These are phyloP conservation scores for Tinamus guttatus DNA, from an alignment of 2,113 vertebrate genomes.

Conservation along the genomic window DNA sequence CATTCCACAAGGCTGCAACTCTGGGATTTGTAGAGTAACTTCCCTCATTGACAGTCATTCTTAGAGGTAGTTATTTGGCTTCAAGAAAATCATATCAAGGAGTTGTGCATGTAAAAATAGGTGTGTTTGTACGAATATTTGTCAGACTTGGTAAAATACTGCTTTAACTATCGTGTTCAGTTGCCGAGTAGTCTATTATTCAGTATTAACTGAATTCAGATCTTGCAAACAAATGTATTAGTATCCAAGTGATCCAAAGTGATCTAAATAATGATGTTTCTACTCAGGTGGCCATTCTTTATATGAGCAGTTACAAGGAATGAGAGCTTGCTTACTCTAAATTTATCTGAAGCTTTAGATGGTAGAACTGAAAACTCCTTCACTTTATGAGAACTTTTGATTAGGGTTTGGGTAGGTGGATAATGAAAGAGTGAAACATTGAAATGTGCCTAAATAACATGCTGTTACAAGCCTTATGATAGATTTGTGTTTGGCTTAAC, in stretches of 20 bases:
- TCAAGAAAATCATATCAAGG: conserved; percentile 19
- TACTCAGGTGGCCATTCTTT: not conserved
- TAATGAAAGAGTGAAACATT: conserved; percentile 81
- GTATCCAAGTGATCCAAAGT: not conserved
- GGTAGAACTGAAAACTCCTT: conserved; percentile 69
- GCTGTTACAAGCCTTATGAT: conserved; percentile 86
- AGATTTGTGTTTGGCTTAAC: conserved; percentile 87
- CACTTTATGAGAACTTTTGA: conserved; percentile 75
- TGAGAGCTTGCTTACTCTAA: conserved; percentile 44
- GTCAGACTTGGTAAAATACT: not conserved
- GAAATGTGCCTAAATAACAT: conserved; percentile 84
- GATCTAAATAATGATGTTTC: conserved; percentile 15
- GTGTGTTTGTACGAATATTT: conserved; percentile 4
- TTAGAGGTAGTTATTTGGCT: not conserved
- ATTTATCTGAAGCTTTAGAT: conserved; percentile 62
- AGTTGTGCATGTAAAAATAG: not conserved
- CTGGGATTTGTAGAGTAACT: not conserved
- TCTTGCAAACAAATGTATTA: conserved; percentile 2
- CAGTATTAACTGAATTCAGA: not conserved
- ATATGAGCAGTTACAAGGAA: conserved; percentile 49
- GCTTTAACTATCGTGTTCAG: not conserved
- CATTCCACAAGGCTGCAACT: not conserved
- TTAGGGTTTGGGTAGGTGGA: conserved; percentile 77
- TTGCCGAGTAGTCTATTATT: not conserved
- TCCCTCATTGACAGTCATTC: not conserved